phyloP scores from a whole-genome alignment of 2,113 vertebrate genomes.

The Excalfactoria chinensis region DNA sequence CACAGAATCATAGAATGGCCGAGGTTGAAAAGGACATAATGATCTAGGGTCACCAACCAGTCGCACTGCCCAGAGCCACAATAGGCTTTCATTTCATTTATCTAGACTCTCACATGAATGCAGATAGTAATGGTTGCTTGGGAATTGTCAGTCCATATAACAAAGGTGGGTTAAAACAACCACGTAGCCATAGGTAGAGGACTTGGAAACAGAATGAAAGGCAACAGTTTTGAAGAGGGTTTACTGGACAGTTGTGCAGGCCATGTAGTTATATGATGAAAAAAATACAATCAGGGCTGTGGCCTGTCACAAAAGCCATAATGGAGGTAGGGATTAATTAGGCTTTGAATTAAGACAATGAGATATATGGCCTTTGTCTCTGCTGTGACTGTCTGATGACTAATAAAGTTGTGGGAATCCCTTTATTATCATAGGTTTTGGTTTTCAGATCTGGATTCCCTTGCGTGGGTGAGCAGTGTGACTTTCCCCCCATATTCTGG shows the following conservation, averaged over 20 bases:
- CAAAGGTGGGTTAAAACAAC: not conserved
- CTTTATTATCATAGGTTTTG: conserved; percentile 7
- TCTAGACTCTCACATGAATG: not conserved
- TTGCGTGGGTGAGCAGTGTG: not conserved
- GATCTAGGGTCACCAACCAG: no score
- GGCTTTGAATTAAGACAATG: not conserved
- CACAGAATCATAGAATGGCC: no score
- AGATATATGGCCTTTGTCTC: not conserved
- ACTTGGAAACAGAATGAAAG: not conserved
- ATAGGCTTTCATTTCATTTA: not conserved
- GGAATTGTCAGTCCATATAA: not conserved
- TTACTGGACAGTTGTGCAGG: not conserved
- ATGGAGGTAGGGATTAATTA: not conserved
- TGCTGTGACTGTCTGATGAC: not conserved
- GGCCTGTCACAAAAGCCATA: not conserved
- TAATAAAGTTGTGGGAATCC: conserved; percentile 29
- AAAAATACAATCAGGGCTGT: not conserved
- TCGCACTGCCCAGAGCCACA: no score
- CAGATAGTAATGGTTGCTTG: not conserved
- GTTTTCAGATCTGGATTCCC: not conserved
- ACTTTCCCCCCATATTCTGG: conserved; percentile 4
- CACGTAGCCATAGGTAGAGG: not conserved
- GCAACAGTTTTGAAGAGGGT: not conserved
- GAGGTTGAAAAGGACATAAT: no score
- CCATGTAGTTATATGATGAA: not conserved